These are phyloP conservation scores for Prostheceraeus crozeri DNA, from an alignment of 2,888 invertebrate genomes.

Conservation along the genomic window DNA sequence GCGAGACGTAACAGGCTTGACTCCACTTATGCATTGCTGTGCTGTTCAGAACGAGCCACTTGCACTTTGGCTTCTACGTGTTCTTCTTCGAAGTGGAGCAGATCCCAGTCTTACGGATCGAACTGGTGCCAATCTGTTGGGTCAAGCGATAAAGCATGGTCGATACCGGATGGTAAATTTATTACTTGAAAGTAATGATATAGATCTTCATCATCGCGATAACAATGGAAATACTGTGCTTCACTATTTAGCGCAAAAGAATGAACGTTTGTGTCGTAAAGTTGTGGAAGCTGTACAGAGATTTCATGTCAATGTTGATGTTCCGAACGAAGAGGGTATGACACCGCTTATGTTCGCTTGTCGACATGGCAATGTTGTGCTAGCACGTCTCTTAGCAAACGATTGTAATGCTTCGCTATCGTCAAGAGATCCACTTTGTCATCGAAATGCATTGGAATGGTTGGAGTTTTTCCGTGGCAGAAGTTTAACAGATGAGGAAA, in stretches of 20 bases:
- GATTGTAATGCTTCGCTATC: neutral
- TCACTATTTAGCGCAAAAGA: neutral
- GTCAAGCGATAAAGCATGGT: neutral
- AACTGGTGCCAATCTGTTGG: neutral
- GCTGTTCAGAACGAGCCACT: neutral
- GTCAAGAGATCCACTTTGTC: too few species aligned
- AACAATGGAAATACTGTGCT: neutral
- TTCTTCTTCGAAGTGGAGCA: neutral
- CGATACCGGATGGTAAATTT: neutral
- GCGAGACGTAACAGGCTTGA: neutral
- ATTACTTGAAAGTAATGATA: neutral
- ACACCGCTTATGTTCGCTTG: neutral
- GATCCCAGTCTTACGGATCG: neutral
- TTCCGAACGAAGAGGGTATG: neutral
- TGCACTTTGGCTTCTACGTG: neutral
- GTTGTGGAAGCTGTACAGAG: neutral
- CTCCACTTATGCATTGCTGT: constrained; percentile 5
- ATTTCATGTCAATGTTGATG: neutral
- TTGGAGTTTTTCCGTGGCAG: too few species aligned
- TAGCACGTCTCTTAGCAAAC: neutral
- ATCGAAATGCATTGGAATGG: too few species aligned
- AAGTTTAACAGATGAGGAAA: too few species aligned
- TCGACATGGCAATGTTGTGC: neutral
- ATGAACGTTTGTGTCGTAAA: neutral
- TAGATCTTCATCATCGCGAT: constrained; percentile 4